A percentile compares a stretch with the other conserved stretches of the same genome.
Conservation (phyloP, 2,797 vertebrate genomes). For the Odontamblyopus lacepedii region DNA sequence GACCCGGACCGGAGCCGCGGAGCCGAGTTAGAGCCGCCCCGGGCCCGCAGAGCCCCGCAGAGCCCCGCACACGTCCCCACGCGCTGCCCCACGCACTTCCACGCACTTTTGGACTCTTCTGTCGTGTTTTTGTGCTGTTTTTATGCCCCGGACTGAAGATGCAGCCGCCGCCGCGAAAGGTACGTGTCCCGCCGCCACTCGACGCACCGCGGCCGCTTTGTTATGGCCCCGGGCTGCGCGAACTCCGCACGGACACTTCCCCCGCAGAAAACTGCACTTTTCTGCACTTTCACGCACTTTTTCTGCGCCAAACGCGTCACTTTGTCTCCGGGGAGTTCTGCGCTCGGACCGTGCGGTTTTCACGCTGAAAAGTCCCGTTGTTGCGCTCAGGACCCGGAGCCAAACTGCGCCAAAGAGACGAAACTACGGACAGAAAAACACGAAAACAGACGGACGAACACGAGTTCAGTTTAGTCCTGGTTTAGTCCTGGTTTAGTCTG, state of each 20-base stretch:
- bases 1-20: constrained; percentile 14
- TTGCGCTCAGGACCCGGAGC: no score
- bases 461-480: no score
- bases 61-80: neutral
- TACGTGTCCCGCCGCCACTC: constrained; percentile 69
- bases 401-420: no score
- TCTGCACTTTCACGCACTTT: neutral
- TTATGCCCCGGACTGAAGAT: constrained; percentile 79
- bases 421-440: no score
- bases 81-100: neutral
- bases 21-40: constrained; percentile 38
- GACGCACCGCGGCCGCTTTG: constrained; percentile 60
- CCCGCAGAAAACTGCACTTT: fast-evolving
- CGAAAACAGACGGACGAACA: no score
- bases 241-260: neutral
- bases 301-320: neutral
- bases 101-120: constrained; percentile 34
- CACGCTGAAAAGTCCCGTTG: neutral
- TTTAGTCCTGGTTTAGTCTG: no score
- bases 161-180: constrained; percentile 97
- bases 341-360: neutral
- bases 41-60: neutral
- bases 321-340: neutral
- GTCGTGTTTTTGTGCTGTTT: constrained; percentile 34
- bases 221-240: constrained; percentile 32